Evolutionary conservation across 1,140 invertebrate genomes (phyloP).

Genomic region (Teleogryllus occipitalis): DNA sequence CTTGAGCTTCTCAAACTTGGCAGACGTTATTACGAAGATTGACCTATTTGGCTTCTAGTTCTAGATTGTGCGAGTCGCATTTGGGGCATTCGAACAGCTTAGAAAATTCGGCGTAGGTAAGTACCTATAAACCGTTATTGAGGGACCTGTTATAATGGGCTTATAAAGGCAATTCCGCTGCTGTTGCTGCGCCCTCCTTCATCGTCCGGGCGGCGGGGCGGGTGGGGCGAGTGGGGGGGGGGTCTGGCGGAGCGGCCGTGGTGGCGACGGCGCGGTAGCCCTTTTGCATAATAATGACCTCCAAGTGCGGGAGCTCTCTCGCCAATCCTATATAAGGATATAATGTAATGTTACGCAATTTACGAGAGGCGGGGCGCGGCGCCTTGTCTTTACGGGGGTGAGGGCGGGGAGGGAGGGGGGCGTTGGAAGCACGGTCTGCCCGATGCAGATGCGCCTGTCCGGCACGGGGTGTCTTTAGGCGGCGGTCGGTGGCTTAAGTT

Average conservation of each 20-base stretch:
- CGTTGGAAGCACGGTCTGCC: background rate
- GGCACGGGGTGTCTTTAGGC: no score
- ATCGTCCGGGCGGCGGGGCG: background rate
- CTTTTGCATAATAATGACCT: constrained; percentile 5
- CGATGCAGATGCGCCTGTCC: background rate
- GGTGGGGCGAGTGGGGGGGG: no score
- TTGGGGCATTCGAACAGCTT: background rate
- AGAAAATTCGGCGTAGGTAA: background rate
- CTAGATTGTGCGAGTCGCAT: background rate
- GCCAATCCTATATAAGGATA: constrained; percentile 1
- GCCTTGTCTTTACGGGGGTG: background rate
- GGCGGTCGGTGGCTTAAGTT: no score
- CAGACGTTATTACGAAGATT: background rate
- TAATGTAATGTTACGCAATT: background rate
- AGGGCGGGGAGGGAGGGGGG: no score
- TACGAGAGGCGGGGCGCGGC: background rate
- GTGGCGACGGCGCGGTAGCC: background rate
- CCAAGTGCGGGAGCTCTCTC: background rate
- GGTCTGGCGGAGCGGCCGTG: no score
- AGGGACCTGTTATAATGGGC: background rate
- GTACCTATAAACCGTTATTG: background rate
- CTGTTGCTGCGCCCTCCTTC: background rate
- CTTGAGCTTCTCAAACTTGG: background rate
- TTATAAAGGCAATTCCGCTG: background rate
- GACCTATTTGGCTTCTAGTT: background rate